Evolutionary conservation across 2,113 vertebrate genomes (phyloP).

Genomic region (Caranx ignobilis): DNA sequence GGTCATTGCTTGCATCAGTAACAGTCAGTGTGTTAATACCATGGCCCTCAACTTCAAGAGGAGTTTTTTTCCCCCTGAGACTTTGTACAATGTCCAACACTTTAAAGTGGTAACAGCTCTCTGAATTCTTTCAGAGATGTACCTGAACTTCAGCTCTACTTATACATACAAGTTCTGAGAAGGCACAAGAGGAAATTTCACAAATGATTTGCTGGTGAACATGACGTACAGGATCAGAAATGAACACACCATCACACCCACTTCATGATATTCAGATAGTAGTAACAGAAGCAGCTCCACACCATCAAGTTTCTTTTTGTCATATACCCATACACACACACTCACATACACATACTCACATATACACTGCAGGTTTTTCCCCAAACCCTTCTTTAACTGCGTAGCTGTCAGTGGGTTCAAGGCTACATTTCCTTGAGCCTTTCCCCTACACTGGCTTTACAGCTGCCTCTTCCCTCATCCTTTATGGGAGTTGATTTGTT

Average conservation of each 20-base stretch:
- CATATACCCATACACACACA: neutral
- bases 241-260: neutral
- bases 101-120: neutral
- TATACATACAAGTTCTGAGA: neutral
- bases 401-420: neutral
- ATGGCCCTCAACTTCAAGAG: too few relatives aligned
- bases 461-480: neutral
- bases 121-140: slow-evolving; percentile 1
- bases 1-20: slow-evolving; percentile 10
- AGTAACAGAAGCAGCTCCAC: neutral
- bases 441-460: neutral
- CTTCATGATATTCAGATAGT: neutral
- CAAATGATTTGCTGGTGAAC: neutral
- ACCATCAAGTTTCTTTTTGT: neutral
- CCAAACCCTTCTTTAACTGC: neutral
- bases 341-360: neutral
- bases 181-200: neutral
- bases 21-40: neutral
- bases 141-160: slow-evolving; percentile 1
- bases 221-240: slow-evolving; percentile 7
- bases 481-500: neutral
- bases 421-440: neutral
- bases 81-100: neutral
- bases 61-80: neutral
- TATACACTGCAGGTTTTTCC: neutral